These are phyloP conservation scores for Plagodis pulveraria DNA, from an alignment of 2,888 invertebrate species.

Conservation along the genomic window DNA sequence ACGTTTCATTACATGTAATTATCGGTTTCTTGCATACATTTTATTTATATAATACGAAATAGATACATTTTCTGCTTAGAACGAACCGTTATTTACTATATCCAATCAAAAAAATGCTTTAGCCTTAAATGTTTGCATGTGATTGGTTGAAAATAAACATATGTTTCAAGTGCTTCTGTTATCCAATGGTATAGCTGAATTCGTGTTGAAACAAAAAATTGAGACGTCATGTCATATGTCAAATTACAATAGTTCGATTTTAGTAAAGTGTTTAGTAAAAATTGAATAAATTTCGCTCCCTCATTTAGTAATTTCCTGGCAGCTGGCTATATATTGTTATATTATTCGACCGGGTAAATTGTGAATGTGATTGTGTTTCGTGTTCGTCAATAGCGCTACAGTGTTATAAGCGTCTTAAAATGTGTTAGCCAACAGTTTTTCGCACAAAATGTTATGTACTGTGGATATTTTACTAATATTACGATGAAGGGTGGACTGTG, in stretches of 20 bases:
- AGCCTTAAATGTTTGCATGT: slow-evolving; percentile 63
- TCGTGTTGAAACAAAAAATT: slow-evolving; percentile 37
- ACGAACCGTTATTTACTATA: slow-evolving; percentile 15
- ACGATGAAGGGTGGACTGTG: slow-evolving; percentile 87
- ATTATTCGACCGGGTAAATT: slow-evolving; percentile 48
- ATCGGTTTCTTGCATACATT: slow-evolving; percentile 1
- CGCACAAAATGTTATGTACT: slow-evolving; percentile 81
- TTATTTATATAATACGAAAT: too few relatives aligned
- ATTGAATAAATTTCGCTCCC: slow-evolving; percentile 51
- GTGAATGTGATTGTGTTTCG: slow-evolving; percentile 50
- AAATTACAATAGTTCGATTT: slow-evolving; percentile 50
- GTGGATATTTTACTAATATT: slow-evolving; percentile 77
- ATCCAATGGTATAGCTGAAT: slow-evolving; percentile 50
- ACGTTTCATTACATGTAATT: background rate
- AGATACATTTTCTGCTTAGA: slow-evolving; percentile 9
- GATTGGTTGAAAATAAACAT: slow-evolving; percentile 55
- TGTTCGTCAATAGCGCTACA: slow-evolving; percentile 41
- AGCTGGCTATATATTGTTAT: slow-evolving; percentile 44
- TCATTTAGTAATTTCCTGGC: slow-evolving; percentile 44
- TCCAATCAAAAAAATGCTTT: slow-evolving; percentile 8
- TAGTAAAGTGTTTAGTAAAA: slow-evolving; percentile 54
- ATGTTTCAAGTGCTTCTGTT: slow-evolving; percentile 38
- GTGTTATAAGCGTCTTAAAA: slow-evolving; percentile 56
- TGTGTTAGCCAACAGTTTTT: slow-evolving; percentile 61
- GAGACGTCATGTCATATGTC: slow-evolving; percentile 57